phyloP scores from a whole-genome alignment of 2,113 vertebrate genomes.

The Tenrec ecaudatus region DNA sequence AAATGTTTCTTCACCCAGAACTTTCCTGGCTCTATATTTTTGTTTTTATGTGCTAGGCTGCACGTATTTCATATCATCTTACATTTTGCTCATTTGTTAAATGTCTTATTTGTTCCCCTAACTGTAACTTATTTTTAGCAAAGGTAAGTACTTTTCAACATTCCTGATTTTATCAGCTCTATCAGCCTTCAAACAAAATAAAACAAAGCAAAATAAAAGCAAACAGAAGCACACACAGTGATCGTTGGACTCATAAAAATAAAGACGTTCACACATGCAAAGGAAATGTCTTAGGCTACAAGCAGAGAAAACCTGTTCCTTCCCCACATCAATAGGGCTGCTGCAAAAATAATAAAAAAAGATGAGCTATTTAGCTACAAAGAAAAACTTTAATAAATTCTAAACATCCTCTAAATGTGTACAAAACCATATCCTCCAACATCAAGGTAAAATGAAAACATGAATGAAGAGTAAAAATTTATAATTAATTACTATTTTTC shows the following conservation, averaged over 20 bases:
- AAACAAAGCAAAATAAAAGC: background rate
- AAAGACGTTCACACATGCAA: conserved; percentile 9
- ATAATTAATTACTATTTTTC: no score
- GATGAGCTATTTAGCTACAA: background rate
- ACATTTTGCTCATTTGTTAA: background rate
- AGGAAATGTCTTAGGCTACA: background rate
- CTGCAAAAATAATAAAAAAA: background rate
- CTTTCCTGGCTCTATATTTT: background rate
- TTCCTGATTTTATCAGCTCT: background rate
- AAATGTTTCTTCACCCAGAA: background rate
- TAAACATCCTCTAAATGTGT: conserved; percentile 9
- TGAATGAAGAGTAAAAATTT: background rate
- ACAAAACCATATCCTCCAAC: background rate
- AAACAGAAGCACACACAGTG: background rate
- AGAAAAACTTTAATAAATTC: conserved; percentile 29
- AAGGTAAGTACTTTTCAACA: background rate
- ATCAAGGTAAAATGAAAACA: background rate
- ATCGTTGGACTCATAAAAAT: background rate
- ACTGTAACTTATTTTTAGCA: background rate
- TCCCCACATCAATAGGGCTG: background rate
- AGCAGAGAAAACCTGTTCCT: background rate
- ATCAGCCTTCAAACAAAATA: background rate
- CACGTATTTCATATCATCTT: background rate
- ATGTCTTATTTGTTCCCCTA: conserved; percentile 21
- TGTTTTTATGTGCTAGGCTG: background rate